Conservation (phyloP, 2,888 invertebrate species). For the Euplagia quadripunctaria region DNA sequence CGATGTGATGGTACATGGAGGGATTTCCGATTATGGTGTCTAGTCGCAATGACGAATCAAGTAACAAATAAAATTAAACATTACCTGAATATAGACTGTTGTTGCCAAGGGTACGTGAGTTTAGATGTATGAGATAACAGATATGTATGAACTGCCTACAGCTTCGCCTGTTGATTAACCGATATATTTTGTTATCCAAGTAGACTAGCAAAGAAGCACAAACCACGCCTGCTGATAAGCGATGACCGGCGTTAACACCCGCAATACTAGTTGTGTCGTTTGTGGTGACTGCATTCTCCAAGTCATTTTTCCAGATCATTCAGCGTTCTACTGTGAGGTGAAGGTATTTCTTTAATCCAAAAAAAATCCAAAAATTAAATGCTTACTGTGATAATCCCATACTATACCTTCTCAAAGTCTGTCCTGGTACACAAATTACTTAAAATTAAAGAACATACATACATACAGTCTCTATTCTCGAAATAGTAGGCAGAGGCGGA, state of each 20-base stretch:
- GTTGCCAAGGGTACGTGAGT: background rate
- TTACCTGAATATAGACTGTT: background rate
- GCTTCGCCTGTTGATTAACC: too few species aligned
- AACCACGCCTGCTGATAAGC: too few species aligned
- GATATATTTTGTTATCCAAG: too few species aligned
- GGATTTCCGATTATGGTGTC: conserved; percentile 42
- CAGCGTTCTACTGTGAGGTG: background rate
- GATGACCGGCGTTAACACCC: too few species aligned
- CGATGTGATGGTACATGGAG: conserved; percentile 18
- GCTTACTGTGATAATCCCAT: too few species aligned
- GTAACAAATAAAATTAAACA: background rate
- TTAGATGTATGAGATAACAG: too few species aligned
- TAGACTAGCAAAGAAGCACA: too few species aligned
- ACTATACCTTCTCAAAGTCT: background rate
- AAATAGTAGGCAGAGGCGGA: background rate
- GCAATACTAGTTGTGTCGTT: background rate
- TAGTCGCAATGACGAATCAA: conserved; percentile 43
- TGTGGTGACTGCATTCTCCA: too few species aligned
- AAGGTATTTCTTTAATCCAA: background rate
- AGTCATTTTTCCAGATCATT: background rate
- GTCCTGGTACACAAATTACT: background rate
- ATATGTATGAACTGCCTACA: too few species aligned
- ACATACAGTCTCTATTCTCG: background rate
- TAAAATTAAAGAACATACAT: too few species aligned
- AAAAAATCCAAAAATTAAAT: too few species aligned